Evolutionary conservation across 2,888 invertebrate species (phyloP).

Genomic region (Zaprionus bogoriensis): DNA sequence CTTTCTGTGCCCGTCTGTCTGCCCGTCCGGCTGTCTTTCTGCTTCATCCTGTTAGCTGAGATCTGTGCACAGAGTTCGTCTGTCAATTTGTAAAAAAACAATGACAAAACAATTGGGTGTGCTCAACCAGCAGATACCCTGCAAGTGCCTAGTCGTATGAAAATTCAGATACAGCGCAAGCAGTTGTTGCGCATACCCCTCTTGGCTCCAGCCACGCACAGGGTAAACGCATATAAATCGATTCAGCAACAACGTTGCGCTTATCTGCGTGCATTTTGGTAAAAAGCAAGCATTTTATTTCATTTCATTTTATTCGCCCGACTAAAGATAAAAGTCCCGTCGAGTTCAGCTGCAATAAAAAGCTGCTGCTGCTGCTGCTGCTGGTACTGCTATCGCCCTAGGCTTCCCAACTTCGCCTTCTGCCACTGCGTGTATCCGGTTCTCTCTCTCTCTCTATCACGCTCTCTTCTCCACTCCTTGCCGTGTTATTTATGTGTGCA

Average conservation of each 20-base stretch:
- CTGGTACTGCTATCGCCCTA: constrained; percentile 34
- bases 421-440: neutral
- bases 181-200: neutral
- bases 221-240: constrained; percentile 33
- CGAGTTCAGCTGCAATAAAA: constrained; percentile 51
- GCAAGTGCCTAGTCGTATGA: neutral
- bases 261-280: constrained; percentile 54
- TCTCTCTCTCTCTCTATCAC: neutral
- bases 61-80: constrained; percentile 47
- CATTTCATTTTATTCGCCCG: constrained; percentile 57
- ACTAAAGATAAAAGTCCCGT: constrained; percentile 48
- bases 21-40: constrained; percentile 9
- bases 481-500: constrained; percentile 67
- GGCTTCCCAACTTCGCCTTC: neutral
- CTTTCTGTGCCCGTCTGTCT: constrained; percentile 24
- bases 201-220: neutral
- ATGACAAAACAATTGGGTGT: constrained; percentile 26
- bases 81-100: constrained; percentile 71
- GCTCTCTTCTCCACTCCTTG: neutral
- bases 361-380: constrained; percentile 10
- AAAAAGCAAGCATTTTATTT: constrained; percentile 54
- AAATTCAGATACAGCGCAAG: neutral
- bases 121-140: constrained; percentile 18
- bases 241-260: constrained; percentile 30
- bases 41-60: constrained; percentile 40